Percentiles rank a stretch among this genome's conserved stretches.
phyloP scores from a whole-genome alignment of 2,113 vertebrate genomes.

The Myrmophylax atrothorax region DNA sequence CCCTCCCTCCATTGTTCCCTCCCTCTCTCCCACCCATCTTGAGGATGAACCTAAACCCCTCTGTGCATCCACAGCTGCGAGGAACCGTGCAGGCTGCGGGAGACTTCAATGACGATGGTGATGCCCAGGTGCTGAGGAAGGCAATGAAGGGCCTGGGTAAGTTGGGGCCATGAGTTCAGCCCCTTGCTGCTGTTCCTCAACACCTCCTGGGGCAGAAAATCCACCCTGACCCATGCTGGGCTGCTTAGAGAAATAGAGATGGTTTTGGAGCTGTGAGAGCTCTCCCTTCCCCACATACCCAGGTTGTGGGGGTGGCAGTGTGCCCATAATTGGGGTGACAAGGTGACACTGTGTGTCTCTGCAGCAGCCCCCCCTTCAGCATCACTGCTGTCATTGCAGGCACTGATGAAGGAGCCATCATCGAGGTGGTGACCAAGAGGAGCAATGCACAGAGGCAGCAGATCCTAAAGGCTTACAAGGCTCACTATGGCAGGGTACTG shows the following conservation, averaged over 20 bases:
- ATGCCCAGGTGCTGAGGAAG: conserved; percentile 91
- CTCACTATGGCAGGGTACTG: conserved; percentile 89
- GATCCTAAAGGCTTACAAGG: conserved; percentile 91
- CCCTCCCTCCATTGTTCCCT: neutral
- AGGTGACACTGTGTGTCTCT: neutral
- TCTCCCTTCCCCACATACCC: neutral
- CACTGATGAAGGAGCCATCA: conserved; percentile 90
- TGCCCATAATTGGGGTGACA: neutral
- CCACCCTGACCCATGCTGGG: fast-evolving
- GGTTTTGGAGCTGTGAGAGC: neutral
- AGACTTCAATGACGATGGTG: conserved; percentile 83
- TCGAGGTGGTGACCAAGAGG: conserved; percentile 85
- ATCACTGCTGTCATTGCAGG: conserved; percentile 72
- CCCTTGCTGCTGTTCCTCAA: neutral
- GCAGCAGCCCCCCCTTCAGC: neutral
- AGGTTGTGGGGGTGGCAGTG: fast-evolving
- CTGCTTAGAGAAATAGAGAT: neutral
- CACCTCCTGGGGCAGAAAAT: neutral
- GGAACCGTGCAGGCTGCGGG: conserved; percentile 77
- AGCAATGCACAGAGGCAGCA: conserved; percentile 92
- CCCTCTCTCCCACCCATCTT: neutral
- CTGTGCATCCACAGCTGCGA: conserved; percentile 75
- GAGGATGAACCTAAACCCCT: neutral
- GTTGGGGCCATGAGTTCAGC: neutral
- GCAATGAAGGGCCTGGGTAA: conserved; percentile 97